Conservation (phyloP, 2,113 vertebrate genomes). For the Actenoides lindsayi region DNA sequence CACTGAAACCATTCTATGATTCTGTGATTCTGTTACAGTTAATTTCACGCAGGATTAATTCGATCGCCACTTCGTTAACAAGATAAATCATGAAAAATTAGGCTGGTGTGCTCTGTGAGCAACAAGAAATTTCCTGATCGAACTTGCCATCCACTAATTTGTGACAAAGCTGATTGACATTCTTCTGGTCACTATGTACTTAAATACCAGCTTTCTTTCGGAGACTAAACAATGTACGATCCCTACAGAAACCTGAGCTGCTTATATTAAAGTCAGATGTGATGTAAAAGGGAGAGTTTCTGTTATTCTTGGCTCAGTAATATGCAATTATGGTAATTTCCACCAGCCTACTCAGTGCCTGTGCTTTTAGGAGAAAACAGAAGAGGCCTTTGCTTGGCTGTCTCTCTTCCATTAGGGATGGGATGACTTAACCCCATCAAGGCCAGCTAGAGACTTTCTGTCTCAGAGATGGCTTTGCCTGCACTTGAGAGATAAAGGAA, state of each 20-base stretch:
- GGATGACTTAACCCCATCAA: neutral
- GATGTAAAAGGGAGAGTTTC: slow-evolving; percentile 38
- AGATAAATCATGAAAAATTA: neutral
- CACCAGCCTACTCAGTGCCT: neutral
- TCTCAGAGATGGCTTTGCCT: neutral
- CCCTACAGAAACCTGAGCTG: slow-evolving; percentile 10
- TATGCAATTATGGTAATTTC: slow-evolving; percentile 22
- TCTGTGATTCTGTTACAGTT: neutral
- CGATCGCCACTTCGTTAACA: neutral
- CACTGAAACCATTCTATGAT: too few species aligned
- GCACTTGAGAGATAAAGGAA: slow-evolving; percentile 3
- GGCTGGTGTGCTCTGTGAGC: neutral
- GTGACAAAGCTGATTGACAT: neutral
- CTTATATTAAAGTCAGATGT: slow-evolving; percentile 16
- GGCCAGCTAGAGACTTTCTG: slow-evolving; percentile 1
- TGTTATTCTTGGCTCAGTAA: slow-evolving; percentile 56
- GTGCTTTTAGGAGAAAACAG: slow-evolving; percentile 32
- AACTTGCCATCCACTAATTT: neutral
- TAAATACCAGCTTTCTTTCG: slow-evolving; percentile 24
- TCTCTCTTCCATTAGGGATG: slow-evolving; percentile 32
- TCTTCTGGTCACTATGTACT: slow-evolving; percentile 20
- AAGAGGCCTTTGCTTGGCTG: neutral
- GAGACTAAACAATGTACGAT: slow-evolving; percentile 40
- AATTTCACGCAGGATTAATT: neutral
- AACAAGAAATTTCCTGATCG: neutral